Conservation (phyloP, 2,797 vertebrate species). For the Rhinatrema bivittatum region DNA sequence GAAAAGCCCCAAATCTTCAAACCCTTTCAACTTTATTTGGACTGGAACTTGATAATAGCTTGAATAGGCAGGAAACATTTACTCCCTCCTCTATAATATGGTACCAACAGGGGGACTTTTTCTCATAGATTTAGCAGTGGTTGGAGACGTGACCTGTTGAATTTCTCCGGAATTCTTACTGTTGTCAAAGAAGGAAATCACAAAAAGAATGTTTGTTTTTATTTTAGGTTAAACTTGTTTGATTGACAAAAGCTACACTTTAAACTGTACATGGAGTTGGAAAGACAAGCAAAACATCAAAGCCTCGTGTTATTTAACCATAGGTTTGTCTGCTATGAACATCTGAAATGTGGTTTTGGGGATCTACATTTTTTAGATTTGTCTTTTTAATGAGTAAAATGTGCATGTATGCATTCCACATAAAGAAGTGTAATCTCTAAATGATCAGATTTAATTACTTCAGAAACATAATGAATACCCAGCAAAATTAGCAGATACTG, state of each 20-base stretch:
- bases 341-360: not conserved
- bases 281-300: constrained; percentile 1
- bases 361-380: no score
- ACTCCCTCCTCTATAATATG: constrained; percentile 29
- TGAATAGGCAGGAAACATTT: constrained; percentile 45
- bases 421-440: not conserved
- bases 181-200: constrained; percentile 16
- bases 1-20: constrained; percentile 24
- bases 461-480: fast-evolving
- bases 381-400: not conserved
- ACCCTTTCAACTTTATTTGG: constrained; percentile 49
- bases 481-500: not conserved
- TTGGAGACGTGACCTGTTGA: not conserved
- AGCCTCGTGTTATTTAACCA: not conserved
- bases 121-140: constrained; percentile 38
- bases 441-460: not conserved
- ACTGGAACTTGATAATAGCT: constrained; percentile 50
- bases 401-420: not conserved
- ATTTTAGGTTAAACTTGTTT: constrained; percentile 25
- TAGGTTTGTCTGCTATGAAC: not conserved
- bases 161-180: constrained; percentile 13
- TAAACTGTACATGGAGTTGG: not conserved
- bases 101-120: constrained; percentile 26
- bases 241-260: constrained; percentile 7
- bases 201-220: constrained; percentile 28